Evolutionary conservation across 2,113 vertebrate genomes (phyloP).

Genomic region (Rhinopithecus roxellana): DNA sequence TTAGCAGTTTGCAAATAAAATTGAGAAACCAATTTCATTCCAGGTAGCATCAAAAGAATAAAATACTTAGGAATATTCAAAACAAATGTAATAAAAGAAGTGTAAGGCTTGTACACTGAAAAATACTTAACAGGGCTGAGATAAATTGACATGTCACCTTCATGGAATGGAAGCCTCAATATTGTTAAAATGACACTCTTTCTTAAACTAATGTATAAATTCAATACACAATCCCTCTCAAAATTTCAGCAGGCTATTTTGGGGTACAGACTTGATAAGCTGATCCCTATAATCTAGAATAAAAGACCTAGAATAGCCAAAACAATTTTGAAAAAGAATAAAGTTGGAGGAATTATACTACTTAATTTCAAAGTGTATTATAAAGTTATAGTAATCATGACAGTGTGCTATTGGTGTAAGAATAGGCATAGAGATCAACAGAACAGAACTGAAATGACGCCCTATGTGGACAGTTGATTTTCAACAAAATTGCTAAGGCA

Average conservation of each 20-base stretch:
- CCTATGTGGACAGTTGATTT: neutral
- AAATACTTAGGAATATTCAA: conserved; percentile 2
- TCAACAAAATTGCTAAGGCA: neutral
- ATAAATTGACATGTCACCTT: neutral
- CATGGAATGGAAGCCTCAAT: neutral
- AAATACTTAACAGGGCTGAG: neutral
- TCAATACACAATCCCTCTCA: neutral
- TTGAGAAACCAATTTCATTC: neutral
- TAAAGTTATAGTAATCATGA: neutral
- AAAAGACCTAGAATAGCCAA: neutral
- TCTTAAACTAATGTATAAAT: neutral
- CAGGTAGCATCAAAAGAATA: neutral
- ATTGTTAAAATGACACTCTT: neutral
- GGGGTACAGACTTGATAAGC: neutral
- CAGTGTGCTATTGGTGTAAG: neutral
- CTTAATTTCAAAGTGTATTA: neutral
- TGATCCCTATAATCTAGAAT: neutral
- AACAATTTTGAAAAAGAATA: neutral
- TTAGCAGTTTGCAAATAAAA: neutral
- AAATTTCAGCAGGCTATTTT: neutral
- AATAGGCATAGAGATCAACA: neutral
- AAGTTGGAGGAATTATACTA: neutral
- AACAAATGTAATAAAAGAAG: neutral
- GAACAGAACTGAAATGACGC: neutral
- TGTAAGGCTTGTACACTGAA: neutral